Conservation (phyloP, 2,888 invertebrate species). For the Neuroscelio doddi region DNA sequence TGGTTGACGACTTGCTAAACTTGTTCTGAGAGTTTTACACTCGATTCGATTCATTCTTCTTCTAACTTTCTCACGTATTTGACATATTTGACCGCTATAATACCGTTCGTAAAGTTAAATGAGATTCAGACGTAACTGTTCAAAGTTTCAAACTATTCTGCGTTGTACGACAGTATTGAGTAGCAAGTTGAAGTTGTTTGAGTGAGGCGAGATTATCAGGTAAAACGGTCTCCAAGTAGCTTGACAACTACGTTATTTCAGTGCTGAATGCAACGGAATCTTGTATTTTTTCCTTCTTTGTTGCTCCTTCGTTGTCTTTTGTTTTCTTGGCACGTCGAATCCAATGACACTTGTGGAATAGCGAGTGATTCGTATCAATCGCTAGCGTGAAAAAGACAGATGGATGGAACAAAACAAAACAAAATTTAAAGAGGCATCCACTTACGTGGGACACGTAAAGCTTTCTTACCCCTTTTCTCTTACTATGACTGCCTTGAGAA, state of each 20-base stretch:
- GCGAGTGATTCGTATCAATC: slow-evolving; percentile 25
- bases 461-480: slow-evolving; percentile 19
- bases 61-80: slow-evolving; percentile 29
- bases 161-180: slow-evolving; percentile 23
- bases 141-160: slow-evolving; percentile 30
- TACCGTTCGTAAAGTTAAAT: slow-evolving; percentile 33
- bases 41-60: slow-evolving; percentile 30
- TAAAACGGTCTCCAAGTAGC: slow-evolving; percentile 8
- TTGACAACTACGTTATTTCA: slow-evolving; percentile 21
- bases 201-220: slow-evolving; percentile 25
- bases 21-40: slow-evolving; percentile 34
- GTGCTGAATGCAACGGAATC: slow-evolving; percentile 18
- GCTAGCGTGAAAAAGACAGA: slow-evolving; percentile 11
- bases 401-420: slow-evolving; percentile 10
- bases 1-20: slow-evolving; percentile 29
- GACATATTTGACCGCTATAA: slow-evolving; percentile 39
- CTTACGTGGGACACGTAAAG: slow-evolving; percentile 21
- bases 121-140: slow-evolving; percentile 32
- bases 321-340: slow-evolving; percentile 49
- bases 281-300: slow-evolving; percentile 22
- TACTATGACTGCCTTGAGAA: slow-evolving; percentile 16
- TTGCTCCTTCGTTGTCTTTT: slow-evolving; percentile 27
- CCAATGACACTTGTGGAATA: slow-evolving; percentile 43
- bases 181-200: slow-evolving; percentile 21
- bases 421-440: slow-evolving; percentile 23